These are phyloP conservation scores for Hirtodrosophila cameraria DNA, from an alignment of 2,888 invertebrate genomes.

Conservation along the genomic window DNA sequence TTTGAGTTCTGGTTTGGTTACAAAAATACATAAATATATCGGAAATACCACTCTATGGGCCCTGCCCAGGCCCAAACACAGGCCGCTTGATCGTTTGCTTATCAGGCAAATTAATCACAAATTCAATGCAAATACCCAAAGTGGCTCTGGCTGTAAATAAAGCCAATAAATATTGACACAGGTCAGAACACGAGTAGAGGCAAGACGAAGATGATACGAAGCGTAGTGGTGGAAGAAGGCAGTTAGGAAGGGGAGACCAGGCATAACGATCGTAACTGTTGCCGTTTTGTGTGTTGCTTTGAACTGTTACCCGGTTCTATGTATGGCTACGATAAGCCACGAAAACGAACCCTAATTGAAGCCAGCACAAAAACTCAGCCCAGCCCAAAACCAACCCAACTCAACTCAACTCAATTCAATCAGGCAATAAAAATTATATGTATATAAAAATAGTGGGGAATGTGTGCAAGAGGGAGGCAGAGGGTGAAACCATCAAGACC, in stretches of 20 bases:
- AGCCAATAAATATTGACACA: constrained; percentile 77
- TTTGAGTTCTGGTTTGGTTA: background rate
- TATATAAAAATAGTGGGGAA: constrained; percentile 36
- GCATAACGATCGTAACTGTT: constrained; percentile 63
- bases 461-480: constrained; percentile 20
- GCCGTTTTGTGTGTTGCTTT: constrained; percentile 46
- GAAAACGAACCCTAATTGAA: constrained; percentile 66
- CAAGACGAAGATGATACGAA: constrained; percentile 22
- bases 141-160: constrained; percentile 64
- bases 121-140: constrained; percentile 69
- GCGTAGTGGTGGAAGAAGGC: background rate
- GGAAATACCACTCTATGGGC: constrained; percentile 20
- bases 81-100: constrained; percentile 34
- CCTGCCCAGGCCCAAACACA: background rate
- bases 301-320: constrained; percentile 44
- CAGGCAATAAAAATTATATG: constrained; percentile 72
- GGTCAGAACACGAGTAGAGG: constrained; percentile 55
- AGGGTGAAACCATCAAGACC: constrained; percentile 46
- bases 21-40: too few species aligned
- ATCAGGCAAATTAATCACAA: constrained; percentile 70
- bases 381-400: constrained; percentile 44
- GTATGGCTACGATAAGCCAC: constrained; percentile 67
- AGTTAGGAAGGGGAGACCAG: background rate
- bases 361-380: constrained; percentile 30
- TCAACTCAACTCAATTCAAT: constrained; percentile 66